These are phyloP conservation scores for Hypsopygia costalis DNA, from an alignment of 2,888 invertebrate genomes.

Conservation along the genomic window DNA sequence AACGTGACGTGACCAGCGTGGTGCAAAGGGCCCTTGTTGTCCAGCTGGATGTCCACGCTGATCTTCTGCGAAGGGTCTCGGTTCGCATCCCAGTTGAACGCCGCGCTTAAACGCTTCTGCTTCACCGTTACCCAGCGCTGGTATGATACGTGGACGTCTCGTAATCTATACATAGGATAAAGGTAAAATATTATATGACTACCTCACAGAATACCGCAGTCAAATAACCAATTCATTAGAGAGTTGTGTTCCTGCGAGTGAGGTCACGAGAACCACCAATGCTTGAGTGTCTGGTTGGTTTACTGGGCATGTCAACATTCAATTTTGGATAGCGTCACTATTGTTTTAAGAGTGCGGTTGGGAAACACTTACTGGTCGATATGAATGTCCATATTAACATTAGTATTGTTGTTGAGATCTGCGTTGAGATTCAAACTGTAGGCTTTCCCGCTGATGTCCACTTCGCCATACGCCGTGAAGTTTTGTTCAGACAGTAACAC, in stretches of 20 bases:
- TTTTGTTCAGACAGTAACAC: constrained; percentile 79
- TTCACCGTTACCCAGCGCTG: constrained; percentile 80
- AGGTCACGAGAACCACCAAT: no score
- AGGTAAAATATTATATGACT: no score
- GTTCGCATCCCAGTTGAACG: constrained; percentile 93
- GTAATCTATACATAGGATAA: no score
- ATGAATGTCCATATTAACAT: constrained; percentile 86
- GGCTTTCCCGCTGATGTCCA: constrained; percentile 83
- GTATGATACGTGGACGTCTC: constrained; percentile 86
- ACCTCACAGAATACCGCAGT: no score
- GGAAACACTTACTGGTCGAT: constrained; percentile 85
- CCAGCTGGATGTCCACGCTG: constrained; percentile 81
- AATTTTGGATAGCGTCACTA: no score
- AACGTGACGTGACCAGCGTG: constrained; percentile 83
- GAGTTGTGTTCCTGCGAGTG: no score
- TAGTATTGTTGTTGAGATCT: constrained; percentile 83
- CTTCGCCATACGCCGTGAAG: constrained; percentile 83
- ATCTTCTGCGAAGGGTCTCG: constrained; percentile 89
- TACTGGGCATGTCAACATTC: no score
- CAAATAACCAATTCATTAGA: no score
- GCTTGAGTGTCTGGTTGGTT: no score
- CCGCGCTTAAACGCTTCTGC: constrained; percentile 84
- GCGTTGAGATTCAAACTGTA: constrained; percentile 85
- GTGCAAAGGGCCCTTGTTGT: constrained; percentile 80
- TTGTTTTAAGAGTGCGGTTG: no score